Conservation (phyloP, 2,797 vertebrate species). For the Leptodactylus fallax region DNA sequence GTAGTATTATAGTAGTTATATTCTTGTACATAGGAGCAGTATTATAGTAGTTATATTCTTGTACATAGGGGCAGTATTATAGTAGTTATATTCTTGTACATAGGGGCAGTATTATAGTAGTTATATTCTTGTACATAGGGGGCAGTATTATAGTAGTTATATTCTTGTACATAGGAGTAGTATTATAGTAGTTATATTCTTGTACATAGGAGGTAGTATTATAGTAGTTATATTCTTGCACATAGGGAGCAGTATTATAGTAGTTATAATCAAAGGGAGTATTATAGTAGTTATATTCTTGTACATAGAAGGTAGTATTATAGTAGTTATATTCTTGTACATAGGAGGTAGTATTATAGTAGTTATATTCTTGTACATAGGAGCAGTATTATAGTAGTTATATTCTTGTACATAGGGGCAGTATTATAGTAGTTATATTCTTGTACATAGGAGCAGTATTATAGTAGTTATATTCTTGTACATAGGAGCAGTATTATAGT, state of each 20-base stretch:
- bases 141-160: no score
- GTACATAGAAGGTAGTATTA: no score
- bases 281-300: no score
- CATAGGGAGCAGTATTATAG: no score
- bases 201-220: no score
- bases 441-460: not conserved
- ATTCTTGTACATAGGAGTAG: no score
- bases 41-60: constrained; percentile 3
- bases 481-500: constrained; percentile 5
- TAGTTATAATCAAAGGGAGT: no score
- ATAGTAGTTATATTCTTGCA: no score
- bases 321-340: no score
- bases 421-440: constrained; percentile 10
- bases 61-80: constrained; percentile 6
- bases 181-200: no score
- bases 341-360: no score
- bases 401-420: constrained; percentile 1
- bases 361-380: constrained; percentile 4
- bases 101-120: not conserved
- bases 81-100: constrained; percentile 11
- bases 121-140: not conserved
- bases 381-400: constrained; percentile 2
- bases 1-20: constrained; percentile 6
- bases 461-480: constrained; percentile 10
- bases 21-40: not conserved